These are phyloP conservation scores for Acleris cristana DNA, from an alignment of 2,888 invertebrate genomes.

Conservation along the genomic window DNA sequence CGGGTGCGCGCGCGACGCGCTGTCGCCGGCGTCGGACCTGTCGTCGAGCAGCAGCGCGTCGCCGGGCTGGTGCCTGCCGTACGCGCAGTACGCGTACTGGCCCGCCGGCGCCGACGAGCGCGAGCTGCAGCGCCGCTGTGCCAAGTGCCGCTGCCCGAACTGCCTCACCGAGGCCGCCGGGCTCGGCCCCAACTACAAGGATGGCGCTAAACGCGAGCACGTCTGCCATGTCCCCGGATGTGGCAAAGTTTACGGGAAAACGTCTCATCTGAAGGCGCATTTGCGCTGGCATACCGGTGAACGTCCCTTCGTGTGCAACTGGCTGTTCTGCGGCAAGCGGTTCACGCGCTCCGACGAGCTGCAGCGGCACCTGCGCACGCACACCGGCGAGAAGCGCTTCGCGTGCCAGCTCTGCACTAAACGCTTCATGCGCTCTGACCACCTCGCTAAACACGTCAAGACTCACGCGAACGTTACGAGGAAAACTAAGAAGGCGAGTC, in stretches of 20 bases:
- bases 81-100: constrained; percentile 79
- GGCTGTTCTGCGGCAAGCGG: constrained; percentile 94
- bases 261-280: constrained; percentile 96
- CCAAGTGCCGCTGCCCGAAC: constrained; percentile 92
- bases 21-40: constrained; percentile 75
- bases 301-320: constrained; percentile 94
- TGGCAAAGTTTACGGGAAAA: constrained; percentile 95
- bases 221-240: constrained; percentile 95
- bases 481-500: constrained; percentile 73
- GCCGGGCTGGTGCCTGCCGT: constrained; percentile 71
- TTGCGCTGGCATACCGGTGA: constrained; percentile 97
- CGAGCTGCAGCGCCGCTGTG: constrained; percentile 87
- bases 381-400: constrained; percentile 95
- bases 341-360: constrained; percentile 97
- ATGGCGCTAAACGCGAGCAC: constrained; percentile 91
- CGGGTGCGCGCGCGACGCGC: constrained; percentile 77
- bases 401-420: constrained; percentile 94
- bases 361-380: constrained; percentile 94
- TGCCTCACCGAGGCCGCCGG: constrained; percentile 91
- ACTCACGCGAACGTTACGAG: constrained; percentile 89
- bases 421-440: constrained; percentile 96
- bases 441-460: constrained; percentile 96
- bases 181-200: constrained; percentile 89
- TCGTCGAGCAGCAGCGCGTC: constrained; percentile 77
- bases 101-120: constrained; percentile 77